Evolutionary conservation across 2,888 invertebrate genomes (phyloP).

Genomic region (Paralinhomoeus sp.): DNA sequence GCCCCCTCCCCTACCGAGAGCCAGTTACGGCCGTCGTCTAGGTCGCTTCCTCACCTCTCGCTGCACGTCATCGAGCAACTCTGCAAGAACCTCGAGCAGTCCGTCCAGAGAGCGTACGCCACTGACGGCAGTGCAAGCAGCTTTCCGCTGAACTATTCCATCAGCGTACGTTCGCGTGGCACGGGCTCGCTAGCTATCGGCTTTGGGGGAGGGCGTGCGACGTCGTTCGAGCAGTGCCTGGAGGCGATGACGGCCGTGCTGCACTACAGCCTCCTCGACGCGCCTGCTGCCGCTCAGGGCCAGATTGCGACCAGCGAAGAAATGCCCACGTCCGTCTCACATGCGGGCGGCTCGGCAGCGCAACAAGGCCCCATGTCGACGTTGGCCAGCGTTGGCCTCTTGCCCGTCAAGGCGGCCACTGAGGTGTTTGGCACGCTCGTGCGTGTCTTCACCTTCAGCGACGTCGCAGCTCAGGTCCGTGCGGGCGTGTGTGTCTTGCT

Average conservation of each 20-base stretch:
- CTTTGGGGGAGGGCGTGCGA: background rate
- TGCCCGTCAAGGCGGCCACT: slow-evolving; percentile 27
- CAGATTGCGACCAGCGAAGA: background rate
- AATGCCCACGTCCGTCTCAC: background rate
- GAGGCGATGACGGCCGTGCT: slow-evolving; percentile 19
- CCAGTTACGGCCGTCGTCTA: slow-evolving; percentile 21
- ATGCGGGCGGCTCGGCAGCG: slow-evolving; percentile 5
- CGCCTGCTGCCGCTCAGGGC: background rate
- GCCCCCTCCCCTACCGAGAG: background rate
- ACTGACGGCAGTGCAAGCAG: background rate
- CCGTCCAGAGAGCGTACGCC: slow-evolving; percentile 25
- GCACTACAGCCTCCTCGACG: slow-evolving; percentile 21
- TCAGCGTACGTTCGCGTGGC: background rate
- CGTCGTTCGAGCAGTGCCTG: slow-evolving; percentile 13
- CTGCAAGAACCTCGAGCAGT: slow-evolving; percentile 49
- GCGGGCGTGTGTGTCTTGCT: too few relatives aligned
- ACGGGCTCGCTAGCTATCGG: background rate
- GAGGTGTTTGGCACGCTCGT: slow-evolving; percentile 57
- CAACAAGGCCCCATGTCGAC: too few relatives aligned
- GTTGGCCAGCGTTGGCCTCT: slow-evolving; percentile 9
- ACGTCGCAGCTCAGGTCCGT: too few relatives aligned
- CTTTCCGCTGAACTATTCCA: background rate
- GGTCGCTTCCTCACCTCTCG: slow-evolving; percentile 49
- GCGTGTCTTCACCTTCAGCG: slow-evolving; percentile 44
- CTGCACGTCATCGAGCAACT: slow-evolving; percentile 54